Evolutionary conservation across 2,113 vertebrate genomes (phyloP).

Genomic region (Platichthys stellatus): DNA sequence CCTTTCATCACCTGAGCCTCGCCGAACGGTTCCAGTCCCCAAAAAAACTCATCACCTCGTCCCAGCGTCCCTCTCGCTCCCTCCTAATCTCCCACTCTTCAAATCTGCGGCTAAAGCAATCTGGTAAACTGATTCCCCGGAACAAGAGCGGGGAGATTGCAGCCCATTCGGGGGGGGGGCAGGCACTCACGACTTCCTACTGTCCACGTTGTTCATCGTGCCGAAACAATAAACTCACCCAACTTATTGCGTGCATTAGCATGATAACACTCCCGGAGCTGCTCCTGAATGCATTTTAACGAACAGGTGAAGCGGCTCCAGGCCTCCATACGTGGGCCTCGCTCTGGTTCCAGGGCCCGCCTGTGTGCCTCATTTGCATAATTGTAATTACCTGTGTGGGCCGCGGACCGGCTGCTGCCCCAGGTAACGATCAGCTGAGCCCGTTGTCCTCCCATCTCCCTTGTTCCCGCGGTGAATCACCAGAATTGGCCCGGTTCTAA

Average conservation of each 20-base stretch:
- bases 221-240: conserved; percentile 37
- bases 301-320: conserved; percentile 38
- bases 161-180: conserved; percentile 28
- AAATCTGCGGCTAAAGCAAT: conserved; percentile 61
- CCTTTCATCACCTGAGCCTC: conserved; percentile 57
- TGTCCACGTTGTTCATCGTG: conserved; percentile 29
- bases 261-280: conserved; percentile 34
- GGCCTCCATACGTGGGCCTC: conserved; percentile 29
- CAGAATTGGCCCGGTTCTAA: conserved; percentile 64
- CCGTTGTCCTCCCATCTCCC: conserved; percentile 43
- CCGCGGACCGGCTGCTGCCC: conserved; percentile 63
- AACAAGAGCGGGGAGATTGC: conserved; percentile 57
- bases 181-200: conserved; percentile 35
- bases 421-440: conserved; percentile 68
- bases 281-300: conserved; percentile 15
- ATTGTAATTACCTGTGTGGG: conserved; percentile 80
- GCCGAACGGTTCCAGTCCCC: conserved; percentile 23
- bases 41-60: conserved; percentile 47
- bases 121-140: conserved; percentile 15
- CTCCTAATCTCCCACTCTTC: conserved; percentile 45
- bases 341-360: conserved; percentile 59
- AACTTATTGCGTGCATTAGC: conserved; percentile 29
- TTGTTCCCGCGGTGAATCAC: conserved; percentile 60
- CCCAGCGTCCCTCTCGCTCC: conserved; percentile 9
- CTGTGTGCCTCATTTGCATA: conserved; percentile 72